Base-by-base conservation (phyloP, 2,888 invertebrate species). In the Adelphocoris suturalis region DNA sequence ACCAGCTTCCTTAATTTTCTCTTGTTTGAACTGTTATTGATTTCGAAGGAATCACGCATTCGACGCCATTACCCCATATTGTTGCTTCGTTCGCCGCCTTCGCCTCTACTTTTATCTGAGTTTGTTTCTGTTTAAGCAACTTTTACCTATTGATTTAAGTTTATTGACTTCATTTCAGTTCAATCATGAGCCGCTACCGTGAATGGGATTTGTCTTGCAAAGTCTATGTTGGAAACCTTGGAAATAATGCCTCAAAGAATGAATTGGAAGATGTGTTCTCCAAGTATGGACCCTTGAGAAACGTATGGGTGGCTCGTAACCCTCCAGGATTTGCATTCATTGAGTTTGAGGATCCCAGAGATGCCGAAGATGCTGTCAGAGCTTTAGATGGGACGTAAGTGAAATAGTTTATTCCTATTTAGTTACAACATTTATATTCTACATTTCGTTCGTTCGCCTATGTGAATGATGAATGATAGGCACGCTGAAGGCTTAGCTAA, bases 301-400 rank as follows among this genome's bases (percentile, higher is more conserved):
- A 97, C 94, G 98, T 98, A 82, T 98, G 98, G 98, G 98, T 98
- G 86, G 98, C 98, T 0, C 94, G 98, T 92, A 98, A 98, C 93
- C 98, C 98, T 68, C 98, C 98, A 9, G 98, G 97, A 23, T 97
- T 98, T 94, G 97, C 97, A 0, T 98, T 98, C 93, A 97, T 97
- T 5, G 97, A 98, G 93, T 98, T 95, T 93, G 97, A 98, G 94
- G 98, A 98, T 93, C 95, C 96, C 19, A 94, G 98, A 91, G 98
- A 98, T 93, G 97, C 98, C 16, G 97, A 97, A 93, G 97, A 98
- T 93, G 96, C 97, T 5, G 97, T 97, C 16, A 94, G 97, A 92
- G 97, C 96, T 46, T 94, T 97, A 92, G 97, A 97, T 93, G 97
- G 97, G 94, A 96, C 96, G 97, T 97, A 94, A 95, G 96, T 94